Base-by-base conservation (phyloP, 2,888 invertebrate species). In the Physocephala rufipes region DNA sequence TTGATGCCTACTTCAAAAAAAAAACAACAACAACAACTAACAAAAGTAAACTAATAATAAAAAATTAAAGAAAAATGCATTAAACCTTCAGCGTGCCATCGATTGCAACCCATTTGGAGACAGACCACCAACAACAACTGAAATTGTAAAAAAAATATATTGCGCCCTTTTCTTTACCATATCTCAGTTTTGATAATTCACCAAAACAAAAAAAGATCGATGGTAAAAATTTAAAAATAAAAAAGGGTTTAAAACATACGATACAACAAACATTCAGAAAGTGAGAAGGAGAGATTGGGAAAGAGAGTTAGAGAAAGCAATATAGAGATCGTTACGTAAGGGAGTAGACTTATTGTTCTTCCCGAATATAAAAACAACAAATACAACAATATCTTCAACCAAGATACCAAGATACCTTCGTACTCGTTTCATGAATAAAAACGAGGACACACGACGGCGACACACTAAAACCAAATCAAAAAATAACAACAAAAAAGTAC, bases 1-100 rank as follows among this genome's bases (percentile, higher is more conserved):
- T n/a, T 62, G 68, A 68, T 62, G 36, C 68, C 62, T 62, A 68
- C 68, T 68, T 62, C 5, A 21, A n/a, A 55, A 4, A 61, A 68
- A 68, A 61, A 66, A 55, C 55, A 55, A 66, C 53, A 55, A 53
- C 66, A 2, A 30, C 65, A 30, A 62, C 16, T n/a, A 36, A 36
- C 36, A 36, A 36, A 4, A 36, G 9, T 9, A 36, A 36, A n/a
- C n/a, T 9, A 36, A 36, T 9, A 36, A 36, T 9, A 36, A 36
- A 36, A 36, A 36, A 36, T 36, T 7, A 36, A 36, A 36, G 4
- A 36, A 36, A 36, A 36, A 36, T 4, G 36, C 4, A 58, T 16
- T 58, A 58, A 58, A 21, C 53, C 53, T n/a, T 2, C 53, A 21
- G 21, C 21, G 21, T 21, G 19, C 53, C 5, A 36, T 36, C 19